These are phyloP conservation scores for Vidua macroura DNA, from an alignment of 2,113 vertebrate species.

Conservation along the genomic window DNA sequence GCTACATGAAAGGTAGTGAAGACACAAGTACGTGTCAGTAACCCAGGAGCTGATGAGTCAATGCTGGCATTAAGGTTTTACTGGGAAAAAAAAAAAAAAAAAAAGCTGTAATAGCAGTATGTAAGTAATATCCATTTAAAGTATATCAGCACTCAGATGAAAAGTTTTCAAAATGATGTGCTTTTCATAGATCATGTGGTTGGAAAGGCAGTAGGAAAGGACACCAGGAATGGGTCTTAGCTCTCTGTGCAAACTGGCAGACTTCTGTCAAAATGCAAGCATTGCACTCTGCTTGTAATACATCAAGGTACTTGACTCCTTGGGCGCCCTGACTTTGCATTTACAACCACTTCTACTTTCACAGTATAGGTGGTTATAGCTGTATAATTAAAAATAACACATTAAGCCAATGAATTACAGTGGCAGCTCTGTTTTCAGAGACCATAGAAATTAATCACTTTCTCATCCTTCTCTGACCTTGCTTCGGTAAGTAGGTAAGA, in stretches of 20 bases:
- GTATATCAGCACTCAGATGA: background rate
- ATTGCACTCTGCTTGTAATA: background rate
- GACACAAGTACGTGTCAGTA: background rate
- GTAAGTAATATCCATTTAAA: background rate
- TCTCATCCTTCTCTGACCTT: conserved; percentile 51
- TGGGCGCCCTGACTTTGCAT: background rate
- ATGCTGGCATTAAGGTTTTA: background rate
- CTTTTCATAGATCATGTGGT: background rate
- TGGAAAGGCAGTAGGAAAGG: background rate
- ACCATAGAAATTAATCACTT: conserved; percentile 1
- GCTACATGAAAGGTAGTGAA: background rate
- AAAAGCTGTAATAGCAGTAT: background rate
- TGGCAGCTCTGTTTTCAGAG: background rate
- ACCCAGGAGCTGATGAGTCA: background rate
- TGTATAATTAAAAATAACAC: background rate
- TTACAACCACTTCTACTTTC: background rate
- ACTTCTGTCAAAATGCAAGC: background rate
- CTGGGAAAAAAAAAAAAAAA: background rate
- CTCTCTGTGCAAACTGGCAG: background rate
- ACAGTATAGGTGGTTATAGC: background rate
- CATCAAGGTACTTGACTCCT: background rate
- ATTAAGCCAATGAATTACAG: conserved; percentile 5
- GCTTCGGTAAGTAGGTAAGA: conserved; percentile 11
- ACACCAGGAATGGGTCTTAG: background rate
- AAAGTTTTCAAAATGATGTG: background rate